Base-by-base conservation (phyloP, 1,140 invertebrate species). In the Venustaconcha ellipsiformis region DNA sequence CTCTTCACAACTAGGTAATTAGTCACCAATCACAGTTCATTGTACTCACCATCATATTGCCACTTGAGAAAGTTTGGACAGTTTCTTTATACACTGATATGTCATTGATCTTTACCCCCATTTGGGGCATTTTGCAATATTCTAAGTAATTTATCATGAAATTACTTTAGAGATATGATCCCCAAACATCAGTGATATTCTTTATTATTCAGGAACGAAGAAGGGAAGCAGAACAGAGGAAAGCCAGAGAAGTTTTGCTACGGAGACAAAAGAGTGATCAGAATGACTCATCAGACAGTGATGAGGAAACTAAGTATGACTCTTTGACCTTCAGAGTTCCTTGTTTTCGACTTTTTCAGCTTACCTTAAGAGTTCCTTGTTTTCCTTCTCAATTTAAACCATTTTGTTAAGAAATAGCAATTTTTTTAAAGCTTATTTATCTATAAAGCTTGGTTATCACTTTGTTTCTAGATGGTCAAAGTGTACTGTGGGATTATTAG, bases 151-250 rank as follows among this genome's bases (percentile, higher is more conserved):
- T 48, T 48, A 48, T 6, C 37, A 48, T 48, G 37, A 48, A 48
- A 48, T 48, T 48, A 48, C 11, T 48, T 48, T 1, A 48, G 8
- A 48, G 37, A 48, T 48, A 30, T 48, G 5, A 48, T 48, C 37
- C 37, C 8, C 11, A 6, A 48, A 48, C 37, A 48, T 48, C 5
- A 0, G 37, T 68, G 2, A 62, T 68, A 15, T 74, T 55, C 70
- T 58, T 82, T 70, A 73, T 76, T 81, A 75, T 79, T 18, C 74
- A 92, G 86, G 95, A 95, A 79, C 90, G 94, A 26, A 91, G 93
- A 62, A 91, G 93, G 12, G 93, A 94, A 83, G 94, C 94, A 83
- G 95, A 94, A 86, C 86, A 84, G 85, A 88, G 94, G 79, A 92
- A 91, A 87, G 92, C 91, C 72, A 92, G 92, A 82, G 93, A 92